Evolutionary conservation across 2,113 vertebrate genomes (phyloP), one percentile per base, ranked within the genome.

Genomic region (Cichladusa arquata): DNA sequence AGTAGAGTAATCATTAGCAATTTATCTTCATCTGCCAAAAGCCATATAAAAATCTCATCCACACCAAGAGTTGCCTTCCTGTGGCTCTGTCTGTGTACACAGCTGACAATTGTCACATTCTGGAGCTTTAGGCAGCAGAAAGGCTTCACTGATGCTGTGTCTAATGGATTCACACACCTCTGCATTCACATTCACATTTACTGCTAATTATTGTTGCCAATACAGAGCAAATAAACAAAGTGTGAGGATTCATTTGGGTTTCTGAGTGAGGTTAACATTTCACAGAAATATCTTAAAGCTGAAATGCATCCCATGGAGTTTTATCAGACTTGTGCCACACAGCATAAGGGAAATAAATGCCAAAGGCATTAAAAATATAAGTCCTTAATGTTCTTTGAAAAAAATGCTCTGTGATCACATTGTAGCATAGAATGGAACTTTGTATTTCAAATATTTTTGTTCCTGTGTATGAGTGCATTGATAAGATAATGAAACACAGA

Each of bases 381-480:
- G 15, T n/a, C 19, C 2, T 0, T 29, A 33, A 23, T 70, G 62
- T 50, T 90, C 51, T 83, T 73, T 7, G 16, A 70, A 86, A 92
- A 92, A 83, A 57, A 25, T 16, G 4, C 42, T 95, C 54, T 82
- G 12, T 58, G 85, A 86, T 86, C 86, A 50, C 24, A 26, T 80
- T 74, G 48, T 47, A 81, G 26, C 44, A 51, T 11, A 73, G 54
- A 74, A 93, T 60, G 36, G 62, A 92, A 73, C 58, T 81, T 69
- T 66, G 45, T 83, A 50, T 56, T 93, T 85, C 66, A 90, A 76
- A 83, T 93, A 50, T 65, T 91, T 96, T 92, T 71, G 11, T 70
- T 93, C 74, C 67, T 7, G 26, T 88, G 60, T 48, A 66, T 29
- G 40, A 82, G 51, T 86, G 54, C 47, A 29, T 26, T 82, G 81